phyloP scores from a whole-genome alignment of 2,888 invertebrate species.

The Lasioglossum pauxillum region DNA sequence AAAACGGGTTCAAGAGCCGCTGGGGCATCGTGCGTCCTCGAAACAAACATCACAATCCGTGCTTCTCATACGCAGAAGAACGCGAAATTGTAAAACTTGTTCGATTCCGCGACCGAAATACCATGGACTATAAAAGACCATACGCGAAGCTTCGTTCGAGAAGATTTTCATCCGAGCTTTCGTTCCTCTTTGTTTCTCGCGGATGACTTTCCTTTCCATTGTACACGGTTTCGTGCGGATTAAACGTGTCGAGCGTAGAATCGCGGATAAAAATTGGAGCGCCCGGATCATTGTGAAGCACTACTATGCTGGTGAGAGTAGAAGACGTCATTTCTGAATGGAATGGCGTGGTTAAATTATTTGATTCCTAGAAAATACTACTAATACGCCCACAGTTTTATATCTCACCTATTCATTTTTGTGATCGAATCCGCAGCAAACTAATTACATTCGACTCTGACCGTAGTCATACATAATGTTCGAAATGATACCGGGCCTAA shows the following conservation, averaged over 20 bases:
- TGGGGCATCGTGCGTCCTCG: not conserved
- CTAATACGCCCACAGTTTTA: too few relatives aligned
- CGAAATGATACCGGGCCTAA: not conserved
- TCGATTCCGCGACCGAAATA: not conserved
- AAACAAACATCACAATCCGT: not conserved
- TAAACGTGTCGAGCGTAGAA: not conserved
- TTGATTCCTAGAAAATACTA: not conserved
- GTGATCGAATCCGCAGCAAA: not conserved
- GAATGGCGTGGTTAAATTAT: not conserved
- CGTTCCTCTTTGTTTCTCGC: conserved; percentile 12
- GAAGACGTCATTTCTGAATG: not conserved
- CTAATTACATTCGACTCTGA: not conserved
- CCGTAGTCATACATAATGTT: not conserved
- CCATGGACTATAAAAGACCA: not conserved
- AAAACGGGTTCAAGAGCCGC: not conserved
- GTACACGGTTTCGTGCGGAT: conserved; percentile 15
- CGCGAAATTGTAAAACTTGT: not conserved
- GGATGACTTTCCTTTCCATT: conserved; percentile 2
- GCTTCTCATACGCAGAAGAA: not conserved
- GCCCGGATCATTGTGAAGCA: not conserved
- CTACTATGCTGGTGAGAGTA: not conserved
- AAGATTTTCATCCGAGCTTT: conserved; percentile 8
- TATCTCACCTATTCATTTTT: not conserved
- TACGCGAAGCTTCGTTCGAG: not conserved
- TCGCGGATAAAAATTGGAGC: conserved; percentile 5